Conservation (phyloP, 2,797 vertebrate genomes). For the Varecia variegata region DNA sequence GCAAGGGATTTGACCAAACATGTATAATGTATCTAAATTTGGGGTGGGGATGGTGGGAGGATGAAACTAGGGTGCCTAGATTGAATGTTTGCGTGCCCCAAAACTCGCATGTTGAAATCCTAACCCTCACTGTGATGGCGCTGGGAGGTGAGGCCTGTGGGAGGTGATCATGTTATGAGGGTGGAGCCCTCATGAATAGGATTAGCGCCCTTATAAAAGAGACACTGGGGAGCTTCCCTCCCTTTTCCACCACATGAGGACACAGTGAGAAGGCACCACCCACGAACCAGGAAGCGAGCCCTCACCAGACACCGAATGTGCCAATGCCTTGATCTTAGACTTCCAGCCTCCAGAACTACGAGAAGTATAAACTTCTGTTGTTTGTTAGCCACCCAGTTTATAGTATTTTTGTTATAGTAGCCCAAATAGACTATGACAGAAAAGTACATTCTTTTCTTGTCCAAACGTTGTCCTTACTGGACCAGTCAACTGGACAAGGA, state of each 20-base stretch:
- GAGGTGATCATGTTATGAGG: background rate
- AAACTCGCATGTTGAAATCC: background rate
- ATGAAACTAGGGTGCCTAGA: background rate
- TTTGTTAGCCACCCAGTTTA: background rate
- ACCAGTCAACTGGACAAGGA: background rate
- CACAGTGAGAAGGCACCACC: background rate
- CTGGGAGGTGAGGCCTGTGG: background rate
- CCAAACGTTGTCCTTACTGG: background rate
- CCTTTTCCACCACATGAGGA: background rate
- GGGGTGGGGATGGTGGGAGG: too few species aligned
- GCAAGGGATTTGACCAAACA: background rate
- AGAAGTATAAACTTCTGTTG: background rate
- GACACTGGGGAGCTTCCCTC: background rate
- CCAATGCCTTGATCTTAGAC: background rate
- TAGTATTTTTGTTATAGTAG: background rate
- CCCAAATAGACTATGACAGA: background rate
- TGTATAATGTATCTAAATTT: background rate
- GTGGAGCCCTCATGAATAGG: background rate
- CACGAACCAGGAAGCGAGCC: background rate
- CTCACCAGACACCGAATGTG: background rate
- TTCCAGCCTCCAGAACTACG: background rate
- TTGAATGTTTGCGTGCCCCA: background rate
- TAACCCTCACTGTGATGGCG: background rate
- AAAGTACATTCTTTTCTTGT: background rate
- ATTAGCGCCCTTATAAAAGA: background rate